phyloP scores from a whole-genome alignment of 1,140 invertebrate genomes.

The Drosophila mauritiana region DNA sequence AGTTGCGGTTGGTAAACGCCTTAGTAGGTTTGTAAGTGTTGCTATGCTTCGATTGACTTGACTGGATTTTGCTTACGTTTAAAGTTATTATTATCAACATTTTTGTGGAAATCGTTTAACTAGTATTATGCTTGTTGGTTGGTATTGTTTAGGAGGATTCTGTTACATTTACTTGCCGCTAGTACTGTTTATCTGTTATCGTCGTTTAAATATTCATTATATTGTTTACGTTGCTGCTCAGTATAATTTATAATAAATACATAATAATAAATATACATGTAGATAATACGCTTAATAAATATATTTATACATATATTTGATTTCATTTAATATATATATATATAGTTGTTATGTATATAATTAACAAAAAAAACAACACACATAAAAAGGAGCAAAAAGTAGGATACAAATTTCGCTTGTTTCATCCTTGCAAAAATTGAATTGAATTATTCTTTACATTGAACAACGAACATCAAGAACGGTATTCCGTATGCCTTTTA shows the following conservation, averaged over 20 bases:
- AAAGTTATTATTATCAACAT: constrained; percentile 76
- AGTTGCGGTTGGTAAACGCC: constrained; percentile 69
- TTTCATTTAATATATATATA: constrained; percentile 54
- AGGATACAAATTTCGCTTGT: constrained; percentile 57
- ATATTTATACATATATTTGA: constrained; percentile 64
- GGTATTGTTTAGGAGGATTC: constrained; percentile 74
- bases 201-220: constrained; percentile 43
- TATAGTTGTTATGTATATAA: constrained; percentile 80
- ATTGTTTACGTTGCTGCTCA: constrained; percentile 64
- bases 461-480: constrained; percentile 74
- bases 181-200: constrained; percentile 42
- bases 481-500: constrained; percentile 32
- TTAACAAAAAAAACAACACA: constrained; percentile 81
- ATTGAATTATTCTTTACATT: constrained; percentile 63
- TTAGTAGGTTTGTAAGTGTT: constrained; percentile 61
- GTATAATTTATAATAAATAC: constrained; percentile 82
- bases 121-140: constrained; percentile 67
- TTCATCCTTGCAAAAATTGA: constrained; percentile 40
- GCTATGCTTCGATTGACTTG: constrained; percentile 79
- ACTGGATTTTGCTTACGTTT: constrained; percentile 74
- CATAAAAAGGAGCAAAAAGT: constrained; percentile 81
- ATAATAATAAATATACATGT: constrained; percentile 84
- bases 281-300: constrained; percentile 83
- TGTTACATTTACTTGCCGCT: constrained; percentile 68
- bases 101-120: constrained; percentile 69